Evolutionary conservation across 2,797 vertebrate species (phyloP), one percentile per base, ranked within the genome.

Genomic region (Karalla daura): DNA sequence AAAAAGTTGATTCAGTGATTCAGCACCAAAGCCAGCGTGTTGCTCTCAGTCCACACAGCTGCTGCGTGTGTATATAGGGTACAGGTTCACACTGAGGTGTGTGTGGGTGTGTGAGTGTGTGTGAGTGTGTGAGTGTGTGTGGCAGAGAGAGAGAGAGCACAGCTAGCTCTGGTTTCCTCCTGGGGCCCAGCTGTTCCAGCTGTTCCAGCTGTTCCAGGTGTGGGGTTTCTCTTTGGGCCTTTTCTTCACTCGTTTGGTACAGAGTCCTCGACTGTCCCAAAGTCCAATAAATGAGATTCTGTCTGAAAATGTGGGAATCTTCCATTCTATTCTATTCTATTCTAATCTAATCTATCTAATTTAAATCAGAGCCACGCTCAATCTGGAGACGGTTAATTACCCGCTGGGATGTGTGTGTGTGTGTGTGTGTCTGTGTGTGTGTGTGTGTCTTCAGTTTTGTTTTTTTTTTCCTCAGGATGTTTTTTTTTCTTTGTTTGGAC

Each of bases 391-490:
- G 47, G 85, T 86, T 87, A 80, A 71, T 83, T 43, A 87, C 72
- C 62, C 55, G 47, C 74, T 80, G 80, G 71, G 82, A 83, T 86
- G 75, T 85, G 56, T 85, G 68, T 76, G 68, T 88, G 90, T 86
- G 64, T 72, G 56, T 85, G 68, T 76, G 68, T 88, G 90, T 86
- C 63, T 72, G 56, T n/a, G n/a, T n/a, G n/a, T n/a, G n/a, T n/a
- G n/a, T n/a, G n/a, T n/a, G n/a, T n/a, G n/a, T n/a, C n/a, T n/a
- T n/a, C n/a, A n/a, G n/a, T n/a, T n/a, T n/a, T n/a, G n/a, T n/a
- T n/a, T n/a, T 46, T 88, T 78, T 78, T 85, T 88, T 84, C 83
- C 92, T 94, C 93, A 94, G 93, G 93, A 92, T 92, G 68, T 91
- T 55, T 83, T 56, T 32, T 17, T n/a, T 18, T 89, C 84, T 76